phyloP scores from a whole-genome alignment of 2,113 vertebrate genomes.

The Jaculus jaculus region DNA sequence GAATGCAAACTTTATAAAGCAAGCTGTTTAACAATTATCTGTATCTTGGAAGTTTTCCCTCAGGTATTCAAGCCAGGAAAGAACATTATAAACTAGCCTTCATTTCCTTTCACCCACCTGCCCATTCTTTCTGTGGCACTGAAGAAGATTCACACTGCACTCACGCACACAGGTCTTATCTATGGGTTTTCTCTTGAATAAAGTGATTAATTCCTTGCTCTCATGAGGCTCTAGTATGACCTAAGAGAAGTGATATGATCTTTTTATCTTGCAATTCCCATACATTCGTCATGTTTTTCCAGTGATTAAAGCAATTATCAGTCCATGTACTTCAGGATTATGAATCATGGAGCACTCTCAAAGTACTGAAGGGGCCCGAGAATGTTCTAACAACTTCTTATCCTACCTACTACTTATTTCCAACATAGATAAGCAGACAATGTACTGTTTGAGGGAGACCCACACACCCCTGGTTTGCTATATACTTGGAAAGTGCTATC shows the following conservation, averaged over 20 bases:
- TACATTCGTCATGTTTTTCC: conserved; percentile 85
- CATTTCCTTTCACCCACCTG: background rate
- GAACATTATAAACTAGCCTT: background rate
- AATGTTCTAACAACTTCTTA: conserved; percentile 51
- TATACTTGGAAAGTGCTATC: background rate
- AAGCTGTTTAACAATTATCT: background rate
- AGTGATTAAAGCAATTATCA: conserved; percentile 87
- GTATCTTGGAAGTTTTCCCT: background rate
- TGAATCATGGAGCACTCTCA: conserved; percentile 82
- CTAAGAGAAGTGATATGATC: conserved; percentile 86
- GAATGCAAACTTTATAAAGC: background rate
- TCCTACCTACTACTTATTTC: background rate
- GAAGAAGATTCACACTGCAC: background rate
- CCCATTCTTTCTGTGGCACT: background rate
- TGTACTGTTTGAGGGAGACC: background rate
- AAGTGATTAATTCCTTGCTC: conserved; percentile 87
- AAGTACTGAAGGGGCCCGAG: conserved; percentile 52
- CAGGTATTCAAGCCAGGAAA: background rate
- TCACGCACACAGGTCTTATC: conserved; percentile 58
- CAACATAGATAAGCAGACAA: background rate
- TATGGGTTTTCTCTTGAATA: conserved; percentile 51
- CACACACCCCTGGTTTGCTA: background rate
- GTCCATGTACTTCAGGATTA: conserved; percentile 83
- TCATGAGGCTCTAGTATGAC: conserved; percentile 79
- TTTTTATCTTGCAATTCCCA: conserved; percentile 89